Conservation (phyloP, 92 coral and sea anemone genomes). For the Siderastrea radians region DNA sequence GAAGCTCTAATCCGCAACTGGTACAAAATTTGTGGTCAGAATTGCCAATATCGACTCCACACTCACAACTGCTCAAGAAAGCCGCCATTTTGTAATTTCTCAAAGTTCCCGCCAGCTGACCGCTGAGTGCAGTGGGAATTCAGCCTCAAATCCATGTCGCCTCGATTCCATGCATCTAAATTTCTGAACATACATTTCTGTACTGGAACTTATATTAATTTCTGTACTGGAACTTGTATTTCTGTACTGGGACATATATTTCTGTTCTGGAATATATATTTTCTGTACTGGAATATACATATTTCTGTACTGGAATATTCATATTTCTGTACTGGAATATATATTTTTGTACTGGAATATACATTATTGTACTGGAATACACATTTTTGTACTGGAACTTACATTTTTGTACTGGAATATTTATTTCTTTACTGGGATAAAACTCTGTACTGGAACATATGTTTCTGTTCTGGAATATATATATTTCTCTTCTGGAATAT, state of each 20-base stretch:
- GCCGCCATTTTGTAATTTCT: not conserved
- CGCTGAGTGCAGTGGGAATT: slow-evolving; percentile 1
- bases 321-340: no score
- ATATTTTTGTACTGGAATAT: no score
- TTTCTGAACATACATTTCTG: not conserved
- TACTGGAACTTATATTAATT: not conserved
- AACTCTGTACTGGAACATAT: no score
- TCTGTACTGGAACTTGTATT: slow-evolving; percentile 2
- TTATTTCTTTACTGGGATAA: no score
- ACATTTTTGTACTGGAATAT: no score
- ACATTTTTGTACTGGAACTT: no score
- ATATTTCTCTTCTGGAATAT: no score
- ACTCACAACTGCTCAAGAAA: not conserved
- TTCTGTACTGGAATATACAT: not conserved
- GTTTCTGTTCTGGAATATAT: no score
- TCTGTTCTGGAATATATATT: not conserved
- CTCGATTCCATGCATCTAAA: not conserved
- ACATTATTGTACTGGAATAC: no score
- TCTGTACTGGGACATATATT: not conserved
- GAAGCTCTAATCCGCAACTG: slow-evolving; percentile 1
- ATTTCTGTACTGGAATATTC: no score
- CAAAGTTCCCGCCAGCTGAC: slow-evolving; percentile 2
- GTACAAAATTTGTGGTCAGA: not conserved
- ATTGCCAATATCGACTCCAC: not conserved
- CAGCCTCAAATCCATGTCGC: not conserved